Evolutionary conservation across 2,888 invertebrate species (phyloP).

Genomic region (Pecten maximus): DNA sequence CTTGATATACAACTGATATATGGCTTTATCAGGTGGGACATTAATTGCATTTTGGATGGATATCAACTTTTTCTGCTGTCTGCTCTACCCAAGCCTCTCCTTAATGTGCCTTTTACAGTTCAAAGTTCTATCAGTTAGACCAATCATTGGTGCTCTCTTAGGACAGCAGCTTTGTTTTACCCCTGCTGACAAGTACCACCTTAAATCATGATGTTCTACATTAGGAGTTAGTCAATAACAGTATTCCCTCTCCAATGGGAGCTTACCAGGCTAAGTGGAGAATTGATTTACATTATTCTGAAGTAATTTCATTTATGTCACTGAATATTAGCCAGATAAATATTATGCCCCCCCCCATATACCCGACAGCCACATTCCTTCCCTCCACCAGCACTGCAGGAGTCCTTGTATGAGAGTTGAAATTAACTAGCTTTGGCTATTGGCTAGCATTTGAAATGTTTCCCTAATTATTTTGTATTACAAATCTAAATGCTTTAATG

Average conservation of each 20-base stretch:
- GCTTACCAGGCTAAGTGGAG: too few species aligned
- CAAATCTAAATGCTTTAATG: constrained; percentile 30
- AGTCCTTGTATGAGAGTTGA: not conserved
- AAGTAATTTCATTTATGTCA: not conserved
- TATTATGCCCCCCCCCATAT: not conserved
- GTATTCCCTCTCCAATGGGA: too few species aligned
- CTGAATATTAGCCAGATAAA: not conserved
- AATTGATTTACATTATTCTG: too few species aligned
- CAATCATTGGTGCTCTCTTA: too few species aligned
- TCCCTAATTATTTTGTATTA: constrained; percentile 25
- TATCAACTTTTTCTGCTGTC: not conserved
- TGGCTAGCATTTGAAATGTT: constrained; percentile 9
- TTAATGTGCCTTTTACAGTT: not conserved
- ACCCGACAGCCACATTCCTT: not conserved
- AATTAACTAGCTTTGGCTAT: not conserved
- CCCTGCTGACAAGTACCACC: too few species aligned
- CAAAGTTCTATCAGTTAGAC: not conserved
- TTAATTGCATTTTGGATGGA: not conserved
- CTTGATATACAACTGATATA: too few species aligned
- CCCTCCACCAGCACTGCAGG: not conserved
- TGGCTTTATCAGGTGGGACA: not conserved
- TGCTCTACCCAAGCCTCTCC: not conserved
- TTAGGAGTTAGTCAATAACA: too few species aligned
- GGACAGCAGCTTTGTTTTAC: too few species aligned
- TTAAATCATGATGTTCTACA: too few species aligned